phyloP scores from a whole-genome alignment of 2,113 vertebrate species.

The Corynorhinus townsendii region DNA sequence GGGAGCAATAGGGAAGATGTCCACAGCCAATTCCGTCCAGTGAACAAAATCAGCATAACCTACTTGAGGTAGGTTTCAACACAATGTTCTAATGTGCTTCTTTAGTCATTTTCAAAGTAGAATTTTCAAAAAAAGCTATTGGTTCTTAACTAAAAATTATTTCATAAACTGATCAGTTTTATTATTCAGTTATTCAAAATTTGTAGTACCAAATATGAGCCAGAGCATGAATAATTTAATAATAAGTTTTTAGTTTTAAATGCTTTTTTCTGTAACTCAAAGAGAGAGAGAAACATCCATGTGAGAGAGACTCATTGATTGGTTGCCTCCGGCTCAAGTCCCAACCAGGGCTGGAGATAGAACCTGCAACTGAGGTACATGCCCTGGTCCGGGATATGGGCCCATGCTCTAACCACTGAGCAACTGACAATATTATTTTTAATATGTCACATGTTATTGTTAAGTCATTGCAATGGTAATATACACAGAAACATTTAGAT shows the following conservation, averaged over 20 bases:
- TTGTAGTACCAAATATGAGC: not conserved
- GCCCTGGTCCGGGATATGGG: too few relatives aligned
- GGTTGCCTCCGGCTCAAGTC: too few relatives aligned
- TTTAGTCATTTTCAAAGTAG: not conserved
- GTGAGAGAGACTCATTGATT: too few relatives aligned
- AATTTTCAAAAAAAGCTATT: not conserved
- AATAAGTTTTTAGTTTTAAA: not conserved
- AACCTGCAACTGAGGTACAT: too few relatives aligned
- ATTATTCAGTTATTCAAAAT: slow-evolving; percentile 1
- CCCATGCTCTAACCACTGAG: too few relatives aligned
- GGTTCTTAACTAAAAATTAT: not conserved
- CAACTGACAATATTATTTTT: not conserved
- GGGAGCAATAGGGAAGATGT: not conserved
- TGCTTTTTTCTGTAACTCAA: not conserved
- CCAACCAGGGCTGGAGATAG: too few relatives aligned
- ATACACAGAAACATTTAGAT: not conserved
- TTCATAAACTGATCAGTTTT: not conserved
- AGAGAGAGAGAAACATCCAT: not conserved
- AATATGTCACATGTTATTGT: not conserved
- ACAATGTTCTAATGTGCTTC: not conserved
- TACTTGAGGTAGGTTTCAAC: not conserved
- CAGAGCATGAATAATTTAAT: not conserved
- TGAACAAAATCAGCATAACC: not conserved
- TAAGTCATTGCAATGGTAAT: not conserved
- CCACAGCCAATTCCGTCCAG: not conserved